Evolutionary conservation across 2,888 invertebrate genomes (phyloP), one percentile per base, ranked within the genome.

Genomic region (Andrena haemorrhoa): DNA sequence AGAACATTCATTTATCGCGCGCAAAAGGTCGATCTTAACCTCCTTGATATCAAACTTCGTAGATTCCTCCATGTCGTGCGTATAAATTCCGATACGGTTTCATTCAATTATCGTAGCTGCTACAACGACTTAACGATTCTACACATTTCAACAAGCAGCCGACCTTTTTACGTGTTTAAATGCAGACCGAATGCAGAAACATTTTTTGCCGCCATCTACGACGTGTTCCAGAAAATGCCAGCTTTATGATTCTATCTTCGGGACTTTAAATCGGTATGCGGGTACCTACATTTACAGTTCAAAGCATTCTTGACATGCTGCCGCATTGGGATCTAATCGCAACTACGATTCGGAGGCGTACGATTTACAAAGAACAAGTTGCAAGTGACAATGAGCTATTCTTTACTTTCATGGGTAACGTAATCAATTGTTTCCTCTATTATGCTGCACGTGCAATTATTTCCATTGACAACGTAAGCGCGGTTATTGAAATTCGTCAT

Each of bases 1-100:
- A 26, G 96, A 96, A 93, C 98, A 98, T 94, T 98, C 97, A 41
- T 94, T 93, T 84, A 97, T 96, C 8, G 96, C 96, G 82, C 94
- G 93, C 31, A 96, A 94, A 83, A 97, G 93, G 90, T 97, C 97
- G 47, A 93, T 92, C 92, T 97, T 97, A 56, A 97, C 95, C 88
- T 95, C 94, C 75, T 95, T 94, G 75, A 97, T 93, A 91, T 96
- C 95, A 75, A 96, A 92, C 75, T 93, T 93, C 47, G 93, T 88
- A 3, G 92, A 91, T 41, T 94, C 93, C 64, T 94, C 92, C 94
- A 94, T 94, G 12, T 53, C 58, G 26, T 16, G 1, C 10, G 35
- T 63, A 58, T 31, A 41, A 56, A 20, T 49, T 31, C 47, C 65
- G 68, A 23, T 7, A 47, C 63, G 31, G 51, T 33, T 60, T 26